A percentile compares a stretch with the other conserved stretches of the same genome.
phyloP scores from a whole-genome alignment of 2,888 invertebrate species.

The Thymelicus acteon region DNA sequence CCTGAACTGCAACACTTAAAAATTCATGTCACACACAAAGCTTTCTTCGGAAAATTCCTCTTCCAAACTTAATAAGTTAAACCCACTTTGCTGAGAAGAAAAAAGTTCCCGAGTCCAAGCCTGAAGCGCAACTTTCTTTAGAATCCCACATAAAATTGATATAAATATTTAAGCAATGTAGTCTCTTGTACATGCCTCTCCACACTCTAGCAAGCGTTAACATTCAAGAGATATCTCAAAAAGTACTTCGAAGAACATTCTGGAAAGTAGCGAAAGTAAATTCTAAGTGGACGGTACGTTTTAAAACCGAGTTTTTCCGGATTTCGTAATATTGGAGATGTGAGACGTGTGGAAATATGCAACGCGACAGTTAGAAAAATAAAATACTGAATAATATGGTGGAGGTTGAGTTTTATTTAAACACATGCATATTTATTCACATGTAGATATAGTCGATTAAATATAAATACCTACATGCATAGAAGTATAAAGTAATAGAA shows the following conservation, averaged over 20 bases:
- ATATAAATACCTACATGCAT: too few species aligned
- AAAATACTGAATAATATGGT: too few species aligned
- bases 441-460: too few species aligned
- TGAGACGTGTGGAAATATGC: background rate
- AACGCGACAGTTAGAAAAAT: too few species aligned
- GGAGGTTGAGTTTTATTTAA: too few species aligned
- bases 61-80: conserved; percentile 19
- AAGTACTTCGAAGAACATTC: conserved; percentile 35
- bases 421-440: too few species aligned
- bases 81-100: conserved; percentile 14
- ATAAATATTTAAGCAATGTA: conserved; percentile 36
- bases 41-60: background rate
- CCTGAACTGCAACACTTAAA: background rate
- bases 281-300: conserved; percentile 8
- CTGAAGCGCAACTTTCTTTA: conserved; percentile 14
- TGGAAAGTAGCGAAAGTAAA: conserved; percentile 33
- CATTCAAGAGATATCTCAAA: conserved; percentile 37
- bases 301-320: background rate
- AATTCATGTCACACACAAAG: conserved; percentile 18
- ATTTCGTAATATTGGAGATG: conserved; percentile 10
- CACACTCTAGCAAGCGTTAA: conserved; percentile 29
- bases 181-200: conserved; percentile 31
- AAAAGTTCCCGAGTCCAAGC: conserved; percentile 12
- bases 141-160: conserved; percentile 35
- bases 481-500: too few species aligned